Evolutionary conservation across 2,888 invertebrate species (phyloP).

Genomic region (Mesoligia furuncula): DNA sequence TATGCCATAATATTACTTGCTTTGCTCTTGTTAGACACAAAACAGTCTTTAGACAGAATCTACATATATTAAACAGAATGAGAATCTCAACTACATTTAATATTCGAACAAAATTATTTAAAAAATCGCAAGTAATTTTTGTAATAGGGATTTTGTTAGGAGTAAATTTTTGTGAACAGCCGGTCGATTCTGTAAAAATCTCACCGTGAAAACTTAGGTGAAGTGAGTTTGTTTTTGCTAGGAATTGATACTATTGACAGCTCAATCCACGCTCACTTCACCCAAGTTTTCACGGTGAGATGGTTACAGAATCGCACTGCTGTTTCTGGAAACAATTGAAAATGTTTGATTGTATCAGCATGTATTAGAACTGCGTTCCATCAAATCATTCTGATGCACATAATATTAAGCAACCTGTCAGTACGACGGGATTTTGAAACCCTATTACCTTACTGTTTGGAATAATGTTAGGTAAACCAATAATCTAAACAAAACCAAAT

Average conservation of each 20-base stretch:
- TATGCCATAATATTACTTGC: too few species aligned
- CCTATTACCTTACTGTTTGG: neutral
- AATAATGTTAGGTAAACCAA: neutral
- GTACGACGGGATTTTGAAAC: neutral
- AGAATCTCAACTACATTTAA: neutral
- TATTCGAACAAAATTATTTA: neutral
- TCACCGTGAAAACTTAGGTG: too few species aligned
- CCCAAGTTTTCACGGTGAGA: too few species aligned
- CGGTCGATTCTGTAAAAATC: too few species aligned
- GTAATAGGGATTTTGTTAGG: neutral
- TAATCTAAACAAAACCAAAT: neutral
- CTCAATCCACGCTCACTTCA: too few species aligned
- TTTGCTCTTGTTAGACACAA: neutral
- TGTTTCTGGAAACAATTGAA: neutral
- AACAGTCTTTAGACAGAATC: neutral
- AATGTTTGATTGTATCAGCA: conserved; percentile 15
- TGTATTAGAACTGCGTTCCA: neutral
- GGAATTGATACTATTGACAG: too few species aligned
- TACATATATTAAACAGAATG: too few species aligned
- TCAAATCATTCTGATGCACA: neutral
- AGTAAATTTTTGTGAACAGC: neutral
- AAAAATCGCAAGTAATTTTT: neutral
- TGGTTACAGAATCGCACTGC: too few species aligned
- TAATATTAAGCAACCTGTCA: conserved; percentile 15
- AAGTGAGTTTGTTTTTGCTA: too few species aligned